phyloP scores from a whole-genome alignment of 1,140 invertebrate genomes.

The Drosophila orena region DNA sequence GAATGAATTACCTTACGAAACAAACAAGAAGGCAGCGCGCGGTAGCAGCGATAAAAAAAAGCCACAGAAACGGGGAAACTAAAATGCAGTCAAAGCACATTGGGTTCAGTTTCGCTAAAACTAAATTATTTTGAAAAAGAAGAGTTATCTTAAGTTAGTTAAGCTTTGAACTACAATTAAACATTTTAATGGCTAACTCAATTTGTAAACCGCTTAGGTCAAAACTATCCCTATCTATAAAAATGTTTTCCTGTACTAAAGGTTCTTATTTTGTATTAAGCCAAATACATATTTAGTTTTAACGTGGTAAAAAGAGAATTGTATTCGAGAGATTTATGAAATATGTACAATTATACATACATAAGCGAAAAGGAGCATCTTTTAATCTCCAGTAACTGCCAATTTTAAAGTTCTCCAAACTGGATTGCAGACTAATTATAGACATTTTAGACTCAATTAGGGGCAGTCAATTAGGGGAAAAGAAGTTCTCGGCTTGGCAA shows the following conservation, averaged over 20 bases:
- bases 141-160: not conserved
- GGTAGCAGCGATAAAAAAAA: constrained; percentile 46
- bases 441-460: constrained; percentile 22
- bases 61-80: constrained; percentile 19
- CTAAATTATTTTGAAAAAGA: not conserved
- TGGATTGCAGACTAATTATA: constrained; percentile 15
- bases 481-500: not conserved
- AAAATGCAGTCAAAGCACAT: constrained; percentile 37
- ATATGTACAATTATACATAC: not conserved
- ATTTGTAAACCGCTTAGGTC: no score
- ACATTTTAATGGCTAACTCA: no score
- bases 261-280: not conserved
- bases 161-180: not conserved
- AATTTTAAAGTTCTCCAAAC: not conserved
- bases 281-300: no score
- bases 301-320: not conserved
- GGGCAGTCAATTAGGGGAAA: constrained; percentile 6
- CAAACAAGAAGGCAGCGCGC: constrained; percentile 35
- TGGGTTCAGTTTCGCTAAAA: constrained; percentile 12
- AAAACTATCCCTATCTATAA: no score
- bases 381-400: not conserved
- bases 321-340: not conserved
- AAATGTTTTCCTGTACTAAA: not conserved
- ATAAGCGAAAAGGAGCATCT: not conserved
- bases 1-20: constrained; percentile 73